Evolutionary conservation across 1,140 invertebrate species (phyloP).

Genomic region (Drosophila lini): DNA sequence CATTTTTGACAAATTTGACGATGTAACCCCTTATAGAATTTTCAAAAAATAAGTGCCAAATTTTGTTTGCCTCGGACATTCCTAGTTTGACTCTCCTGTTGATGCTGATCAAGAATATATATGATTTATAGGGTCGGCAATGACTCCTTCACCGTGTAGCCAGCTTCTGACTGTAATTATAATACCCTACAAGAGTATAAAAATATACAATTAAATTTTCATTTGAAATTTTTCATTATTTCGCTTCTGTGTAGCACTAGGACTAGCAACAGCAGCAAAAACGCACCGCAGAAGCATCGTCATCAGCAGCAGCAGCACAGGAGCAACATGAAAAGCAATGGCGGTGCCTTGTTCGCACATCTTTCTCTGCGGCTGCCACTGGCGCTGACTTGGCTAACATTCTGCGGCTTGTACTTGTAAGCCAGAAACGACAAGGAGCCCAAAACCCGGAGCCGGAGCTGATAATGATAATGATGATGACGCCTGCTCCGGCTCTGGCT

Average conservation of each 20-base stretch:
- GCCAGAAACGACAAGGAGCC: constrained; percentile 45
- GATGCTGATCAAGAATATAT: neutral
- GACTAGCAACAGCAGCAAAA: constrained; percentile 9
- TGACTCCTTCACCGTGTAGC: neutral
- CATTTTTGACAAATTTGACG: too few species aligned
- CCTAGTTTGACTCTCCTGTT: neutral
- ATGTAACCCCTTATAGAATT: too few species aligned
- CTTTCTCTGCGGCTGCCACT: constrained; percentile 27
- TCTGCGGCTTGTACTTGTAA: constrained; percentile 44
- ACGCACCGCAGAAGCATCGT: constrained; percentile 4
- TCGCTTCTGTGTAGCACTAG: neutral
- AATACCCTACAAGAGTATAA: neutral
- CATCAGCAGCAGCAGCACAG: constrained; percentile 15
- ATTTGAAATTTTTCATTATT: neutral
- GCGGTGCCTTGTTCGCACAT: constrained; percentile 21
- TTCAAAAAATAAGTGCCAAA: too few species aligned
- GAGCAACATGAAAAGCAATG: constrained; percentile 34
- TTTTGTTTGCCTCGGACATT: too few species aligned
- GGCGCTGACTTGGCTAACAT: constrained; percentile 39
- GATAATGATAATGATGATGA: constrained; percentile 71
- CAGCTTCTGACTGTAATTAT: too few species aligned
- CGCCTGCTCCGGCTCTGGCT: constrained; percentile 1
- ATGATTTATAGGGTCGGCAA: neutral
- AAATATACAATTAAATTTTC: too few species aligned
- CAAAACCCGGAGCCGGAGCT: constrained; percentile 22